Evolutionary conservation across 2,113 vertebrate genomes (phyloP).

Genomic region (Nerophis ophidion): DNA sequence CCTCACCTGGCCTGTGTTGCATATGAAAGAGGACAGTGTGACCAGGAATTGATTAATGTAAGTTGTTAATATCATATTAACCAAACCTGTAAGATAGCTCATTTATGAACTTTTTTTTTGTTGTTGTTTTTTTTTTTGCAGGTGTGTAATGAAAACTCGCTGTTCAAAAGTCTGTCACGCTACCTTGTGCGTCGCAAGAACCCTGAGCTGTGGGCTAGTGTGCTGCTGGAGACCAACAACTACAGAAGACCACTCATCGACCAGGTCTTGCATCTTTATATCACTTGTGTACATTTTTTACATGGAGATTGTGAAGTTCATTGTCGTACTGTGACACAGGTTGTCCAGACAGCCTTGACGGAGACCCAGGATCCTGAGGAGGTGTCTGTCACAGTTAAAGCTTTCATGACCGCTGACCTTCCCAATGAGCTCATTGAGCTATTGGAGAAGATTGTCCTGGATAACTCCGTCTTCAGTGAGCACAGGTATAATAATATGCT

Average conservation of each 20-base stretch:
- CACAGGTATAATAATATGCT: slow-evolving; percentile 78
- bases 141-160: slow-evolving; percentile 99
- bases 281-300: neutral
- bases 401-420: slow-evolving; percentile 98
- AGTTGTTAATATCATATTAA: slow-evolving; percentile 42
- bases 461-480: slow-evolving; percentile 98
- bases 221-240: slow-evolving; percentile 93
- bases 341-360: slow-evolving; percentile 94
- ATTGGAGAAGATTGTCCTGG: slow-evolving; percentile 96
- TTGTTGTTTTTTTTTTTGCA: slow-evolving; percentile 38
- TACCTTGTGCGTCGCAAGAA: slow-evolving; percentile 96
- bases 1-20: slow-evolving; percentile 97
- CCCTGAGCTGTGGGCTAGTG: slow-evolving; percentile 94
- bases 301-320: neutral
- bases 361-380: slow-evolving; percentile 99
- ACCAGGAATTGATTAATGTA: slow-evolving; percentile 95
- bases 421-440: slow-evolving; percentile 98
- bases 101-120: neutral
- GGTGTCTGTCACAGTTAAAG: slow-evolving; percentile 97
- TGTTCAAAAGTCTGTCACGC: slow-evolving; percentile 97
- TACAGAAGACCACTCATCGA: slow-evolving; percentile 94
- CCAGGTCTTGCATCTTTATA: slow-evolving; percentile 72
- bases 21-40: slow-evolving; percentile 95
- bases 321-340: slow-evolving; percentile 61
- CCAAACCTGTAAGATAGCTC: neutral